These are phyloP conservation scores for Cephus rjabovi DNA, from an alignment of 2,888 invertebrate species.

Conservation along the genomic window DNA sequence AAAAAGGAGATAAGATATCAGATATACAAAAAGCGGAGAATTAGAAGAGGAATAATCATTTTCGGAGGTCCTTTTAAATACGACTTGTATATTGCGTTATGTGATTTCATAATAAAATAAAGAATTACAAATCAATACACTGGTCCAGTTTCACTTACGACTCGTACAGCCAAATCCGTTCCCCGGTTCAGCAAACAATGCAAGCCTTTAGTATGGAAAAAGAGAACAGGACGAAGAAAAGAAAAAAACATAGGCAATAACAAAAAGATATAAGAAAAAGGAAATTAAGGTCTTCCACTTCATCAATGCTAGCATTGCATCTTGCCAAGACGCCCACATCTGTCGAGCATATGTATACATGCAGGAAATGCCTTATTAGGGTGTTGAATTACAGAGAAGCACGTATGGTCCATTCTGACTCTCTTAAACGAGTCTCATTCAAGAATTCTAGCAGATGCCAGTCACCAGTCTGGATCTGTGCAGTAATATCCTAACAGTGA, in stretches of 20 bases:
- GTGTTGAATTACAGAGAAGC: conserved; percentile 30
- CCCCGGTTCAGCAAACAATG: conserved; percentile 11
- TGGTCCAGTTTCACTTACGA: neutral
- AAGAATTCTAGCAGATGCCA: conserved; percentile 30
- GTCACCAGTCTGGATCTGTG: neutral
- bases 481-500: neutral
- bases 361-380: conserved; percentile 60
- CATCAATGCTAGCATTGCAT: neutral
- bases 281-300: neutral
- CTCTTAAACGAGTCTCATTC: conserved; percentile 10
- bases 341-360: conserved; percentile 48
- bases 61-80: conserved; percentile 5
- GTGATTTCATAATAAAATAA: conserved; percentile 53
- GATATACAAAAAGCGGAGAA: neutral
- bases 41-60: neutral
- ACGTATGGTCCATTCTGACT: neutral
- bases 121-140: conserved; percentile 30
- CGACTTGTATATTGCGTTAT: conserved; percentile 47
- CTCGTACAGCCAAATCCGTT: neutral
- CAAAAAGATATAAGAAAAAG: neutral
- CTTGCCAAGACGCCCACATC: conserved; percentile 30
- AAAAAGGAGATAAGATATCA: neutral
- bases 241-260: neutral
- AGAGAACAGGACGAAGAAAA: neutral
- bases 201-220: neutral